These are phyloP conservation scores for Eublepharis macularius DNA, from an alignment of 2,113 vertebrate genomes.

Conservation along the genomic window DNA sequence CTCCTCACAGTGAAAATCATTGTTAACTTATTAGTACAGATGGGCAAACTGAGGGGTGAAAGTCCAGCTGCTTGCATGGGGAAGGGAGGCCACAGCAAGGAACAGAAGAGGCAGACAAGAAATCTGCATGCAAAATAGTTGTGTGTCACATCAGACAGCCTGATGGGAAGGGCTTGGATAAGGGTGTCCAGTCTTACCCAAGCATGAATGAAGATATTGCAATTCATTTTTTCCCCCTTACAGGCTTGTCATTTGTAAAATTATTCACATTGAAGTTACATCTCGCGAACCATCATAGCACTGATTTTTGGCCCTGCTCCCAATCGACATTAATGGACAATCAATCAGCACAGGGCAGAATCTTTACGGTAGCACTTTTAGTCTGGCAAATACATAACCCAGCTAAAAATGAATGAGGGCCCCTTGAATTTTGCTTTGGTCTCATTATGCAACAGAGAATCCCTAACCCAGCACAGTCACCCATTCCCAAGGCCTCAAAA, in stretches of 20 bases:
- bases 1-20: not conserved
- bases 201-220: slow-evolving; percentile 24
- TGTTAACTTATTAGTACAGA: not conserved
- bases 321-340: slow-evolving; percentile 24
- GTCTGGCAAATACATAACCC: slow-evolving; percentile 27
- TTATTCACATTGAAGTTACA: no score
- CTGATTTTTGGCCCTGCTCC: slow-evolving; percentile 3
- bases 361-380: slow-evolving; percentile 21
- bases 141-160: not conserved
- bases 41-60: not conserved
- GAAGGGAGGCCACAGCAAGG: not conserved
- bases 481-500: slow-evolving; percentile 8
- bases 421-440: slow-evolving; percentile 16
- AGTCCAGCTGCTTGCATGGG: not conserved
- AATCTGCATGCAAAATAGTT: not conserved
- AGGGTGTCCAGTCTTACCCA: not conserved
- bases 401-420: not conserved
- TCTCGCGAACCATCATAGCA: not conserved
- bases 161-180: not conserved
- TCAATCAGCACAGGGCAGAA: slow-evolving; percentile 24
- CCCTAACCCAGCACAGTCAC: not conserved
- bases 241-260: not conserved
- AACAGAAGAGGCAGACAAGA: not conserved
- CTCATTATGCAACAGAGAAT: not conserved
- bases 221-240: not conserved